Evolutionary conservation across 92 coral and sea anemone genomes (phyloP).

Genomic region (Epizoanthus ramosus): DNA sequence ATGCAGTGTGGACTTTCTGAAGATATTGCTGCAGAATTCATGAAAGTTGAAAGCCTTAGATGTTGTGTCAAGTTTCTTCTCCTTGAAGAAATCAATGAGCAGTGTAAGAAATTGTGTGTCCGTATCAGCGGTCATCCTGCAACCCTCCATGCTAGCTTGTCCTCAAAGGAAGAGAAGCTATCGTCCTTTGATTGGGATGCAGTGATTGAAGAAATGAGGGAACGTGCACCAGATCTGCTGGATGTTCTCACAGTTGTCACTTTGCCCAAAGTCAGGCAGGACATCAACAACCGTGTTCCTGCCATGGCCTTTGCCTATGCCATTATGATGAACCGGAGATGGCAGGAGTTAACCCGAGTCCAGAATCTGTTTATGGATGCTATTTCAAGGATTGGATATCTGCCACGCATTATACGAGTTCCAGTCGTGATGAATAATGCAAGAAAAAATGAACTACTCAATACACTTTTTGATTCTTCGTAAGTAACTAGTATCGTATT

Average conservation of each 20-base stretch:
- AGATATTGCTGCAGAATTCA: constrained; percentile 3
- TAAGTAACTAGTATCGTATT: no score
- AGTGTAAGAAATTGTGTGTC: neutral
- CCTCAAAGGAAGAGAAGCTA: neutral
- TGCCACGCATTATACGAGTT: no score
- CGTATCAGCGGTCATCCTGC: neutral
- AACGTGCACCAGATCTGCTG: constrained; percentile 6
- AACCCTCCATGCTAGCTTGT: neutral
- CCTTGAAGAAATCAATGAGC: neutral
- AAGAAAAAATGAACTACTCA: no score
- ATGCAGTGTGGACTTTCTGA: constrained; percentile 17
- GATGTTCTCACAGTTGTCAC: neutral
- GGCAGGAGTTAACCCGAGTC: neutral
- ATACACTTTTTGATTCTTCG: no score
- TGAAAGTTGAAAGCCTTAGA: constrained; percentile 7
- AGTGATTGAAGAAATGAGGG: constrained; percentile 3
- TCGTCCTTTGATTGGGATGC: neutral
- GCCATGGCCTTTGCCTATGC: constrained; percentile 6
- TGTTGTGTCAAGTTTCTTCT: neutral
- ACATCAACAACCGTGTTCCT: neutral
- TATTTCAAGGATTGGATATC: neutral
- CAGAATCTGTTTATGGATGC: constrained; percentile 12
- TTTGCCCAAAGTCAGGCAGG: neutral
- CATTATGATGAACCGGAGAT: neutral
- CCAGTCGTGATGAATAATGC: no score